A percentile compares a stretch with the other conserved stretches of the same genome.
Conservation (phyloP, 2,797 vertebrate genomes). For the Enoplosus armatus region DNA sequence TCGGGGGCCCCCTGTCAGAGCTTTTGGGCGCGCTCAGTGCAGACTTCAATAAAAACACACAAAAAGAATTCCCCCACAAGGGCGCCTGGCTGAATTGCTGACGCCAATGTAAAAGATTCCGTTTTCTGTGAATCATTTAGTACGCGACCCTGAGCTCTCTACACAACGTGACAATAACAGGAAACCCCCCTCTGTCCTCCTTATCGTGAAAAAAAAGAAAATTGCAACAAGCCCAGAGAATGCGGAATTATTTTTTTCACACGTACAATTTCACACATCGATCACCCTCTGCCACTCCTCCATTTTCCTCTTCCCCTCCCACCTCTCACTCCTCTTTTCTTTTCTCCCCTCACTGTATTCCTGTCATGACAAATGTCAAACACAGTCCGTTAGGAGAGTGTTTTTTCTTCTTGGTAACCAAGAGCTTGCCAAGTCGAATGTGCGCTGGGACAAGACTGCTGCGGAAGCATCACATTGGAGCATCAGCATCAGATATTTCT, state of each 20-base stretch:
- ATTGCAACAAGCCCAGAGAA: constrained; percentile 66
- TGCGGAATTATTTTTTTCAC: constrained; percentile 78
- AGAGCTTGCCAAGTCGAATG: constrained; percentile 76
- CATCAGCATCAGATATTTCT: constrained; percentile 85
- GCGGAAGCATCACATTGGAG: constrained; percentile 80
- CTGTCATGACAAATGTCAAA: constrained; percentile 85
- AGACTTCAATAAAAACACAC: constrained; percentile 93
- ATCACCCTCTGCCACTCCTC: constrained; percentile 76
- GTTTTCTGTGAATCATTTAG: constrained; percentile 98
- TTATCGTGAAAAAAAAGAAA: constrained; percentile 58
- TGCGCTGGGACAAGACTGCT: constrained; percentile 78
- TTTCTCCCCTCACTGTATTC: constrained; percentile 72
- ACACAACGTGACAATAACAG: constrained; percentile 88
- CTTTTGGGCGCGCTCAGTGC: constrained; percentile 94
- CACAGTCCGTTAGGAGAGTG: constrained; percentile 77
- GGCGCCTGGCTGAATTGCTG: constrained; percentile 95
- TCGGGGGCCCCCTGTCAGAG: constrained; percentile 99
- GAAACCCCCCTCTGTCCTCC: constrained; percentile 70
- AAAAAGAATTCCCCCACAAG: constrained; percentile 98
- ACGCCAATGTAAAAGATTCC: constrained; percentile 97
- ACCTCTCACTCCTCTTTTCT: constrained; percentile 64
- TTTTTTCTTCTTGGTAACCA: constrained; percentile 68
- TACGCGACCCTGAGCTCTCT: constrained; percentile 90
- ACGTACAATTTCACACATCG: constrained; percentile 81
- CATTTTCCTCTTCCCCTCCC: constrained; percentile 61